These are phyloP conservation scores for Parthenolecanium corni DNA, from an alignment of 2,888 invertebrate genomes.

Conservation along the genomic window DNA sequence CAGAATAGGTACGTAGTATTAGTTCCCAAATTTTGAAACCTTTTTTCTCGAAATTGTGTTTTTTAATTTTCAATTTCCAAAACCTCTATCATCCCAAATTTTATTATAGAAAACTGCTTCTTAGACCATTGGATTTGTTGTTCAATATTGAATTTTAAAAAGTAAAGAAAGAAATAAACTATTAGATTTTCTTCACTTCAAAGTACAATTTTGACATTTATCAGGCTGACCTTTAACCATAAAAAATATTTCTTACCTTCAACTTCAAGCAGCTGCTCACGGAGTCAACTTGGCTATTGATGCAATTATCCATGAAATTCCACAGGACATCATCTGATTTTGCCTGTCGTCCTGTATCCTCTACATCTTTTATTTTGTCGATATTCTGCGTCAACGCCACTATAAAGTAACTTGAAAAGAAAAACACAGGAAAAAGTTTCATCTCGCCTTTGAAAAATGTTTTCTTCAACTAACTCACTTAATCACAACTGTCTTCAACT, in stretches of 20 bases:
- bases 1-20: too few species aligned
- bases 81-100: too few species aligned
- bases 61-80: too few species aligned
- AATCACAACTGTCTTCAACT: neutral
- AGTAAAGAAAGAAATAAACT: too few species aligned
- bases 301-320: slow-evolving; percentile 11
- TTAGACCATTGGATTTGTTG: too few species aligned
- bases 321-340: slow-evolving; percentile 17
- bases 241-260: slow-evolving; percentile 17
- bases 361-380: neutral
- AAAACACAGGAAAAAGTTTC: neutral
- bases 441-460: neutral
- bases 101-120: too few species aligned
- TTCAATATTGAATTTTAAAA: too few species aligned
- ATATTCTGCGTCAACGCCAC: slow-evolving; percentile 5
- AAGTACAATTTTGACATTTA: too few species aligned
- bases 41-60: too few species aligned
- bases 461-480: neutral
- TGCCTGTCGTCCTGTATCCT: slow-evolving; percentile 1
- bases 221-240: too few species aligned
- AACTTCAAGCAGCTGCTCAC: slow-evolving; percentile 20
- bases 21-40: too few species aligned
- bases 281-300: slow-evolving; percentile 13
- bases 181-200: too few species aligned
- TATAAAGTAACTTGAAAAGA: neutral